Evolutionary conservation across 1,140 invertebrate genomes (phyloP), one percentile per base, ranked within the genome.

Genomic region (Armadillidium nasatum): DNA sequence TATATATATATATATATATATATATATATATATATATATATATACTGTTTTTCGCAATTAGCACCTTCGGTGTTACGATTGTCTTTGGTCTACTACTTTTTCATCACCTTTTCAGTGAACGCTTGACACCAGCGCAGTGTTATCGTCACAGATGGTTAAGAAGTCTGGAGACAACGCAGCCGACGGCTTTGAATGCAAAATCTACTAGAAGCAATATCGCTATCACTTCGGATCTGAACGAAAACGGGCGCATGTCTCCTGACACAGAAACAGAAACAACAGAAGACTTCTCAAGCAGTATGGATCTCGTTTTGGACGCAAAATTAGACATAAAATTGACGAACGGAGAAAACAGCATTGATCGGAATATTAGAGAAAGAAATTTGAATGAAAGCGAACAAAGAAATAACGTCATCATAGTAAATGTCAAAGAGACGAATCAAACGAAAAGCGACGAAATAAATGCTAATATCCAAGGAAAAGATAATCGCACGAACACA

Each of bases 111-210:
- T 72, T 23, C 73, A 75, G 73, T 19, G 73, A 75, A 22, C 73
- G 73, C 3, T 43, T 75, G 73, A 75, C 73, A 19, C 68, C 73
- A 19, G 69, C 73, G 23, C 73, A 75, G 45, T 75, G 73, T 44
- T 44, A 60, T 9, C 54, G 66, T 43, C 73, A 75, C 44, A 44
- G 69, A 44, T 75, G 73, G 73, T 44, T 75, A n/a, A 75, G 73
- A n/a, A 75, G 45, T n/a, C 66, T 60, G 19, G 50, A 60, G 19
- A 19, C 11, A 7, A 13, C 19, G 50, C 33, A 33, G 33, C 50
- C 50, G 11, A 60, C 11, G 19, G 7, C 2, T 60, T 7, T 15
- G 11, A 15, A 60, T 19, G 19, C 11, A 19, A 60, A 60, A 60
- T 13, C 11, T 13, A 2, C 11, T 3, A 60, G 11, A 7, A 60